A percentile compares a stretch with the other conserved stretches of the same genome.
These are phyloP conservation scores for Benitochromis conjunctus DNA, from an alignment of 2,113 vertebrate species.

Conservation along the genomic window DNA sequence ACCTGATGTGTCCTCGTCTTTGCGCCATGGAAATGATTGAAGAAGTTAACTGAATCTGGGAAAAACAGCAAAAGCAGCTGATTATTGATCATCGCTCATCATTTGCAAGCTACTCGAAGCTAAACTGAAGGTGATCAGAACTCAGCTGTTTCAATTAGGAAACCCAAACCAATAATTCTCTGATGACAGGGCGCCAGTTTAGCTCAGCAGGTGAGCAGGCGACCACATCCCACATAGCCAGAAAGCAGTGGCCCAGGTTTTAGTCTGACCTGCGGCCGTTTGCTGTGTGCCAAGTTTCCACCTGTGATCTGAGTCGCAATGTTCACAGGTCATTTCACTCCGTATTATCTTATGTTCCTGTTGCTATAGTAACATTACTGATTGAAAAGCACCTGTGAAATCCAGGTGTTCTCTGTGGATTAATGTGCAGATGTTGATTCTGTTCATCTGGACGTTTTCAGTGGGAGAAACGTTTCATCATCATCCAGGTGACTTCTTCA, in stretches of 20 bases:
- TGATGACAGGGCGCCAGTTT: neutral
- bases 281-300: neutral
- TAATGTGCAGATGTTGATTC: neutral
- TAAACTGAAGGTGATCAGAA: neutral
- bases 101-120: neutral
- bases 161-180: neutral
- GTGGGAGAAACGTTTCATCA: neutral
- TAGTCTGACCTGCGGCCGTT: neutral
- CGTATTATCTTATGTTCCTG: neutral
- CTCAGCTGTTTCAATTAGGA: neutral
- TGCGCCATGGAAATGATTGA: slow-evolving; percentile 67
- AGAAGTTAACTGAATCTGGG: neutral
- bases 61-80: neutral
- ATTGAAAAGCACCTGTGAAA: neutral
- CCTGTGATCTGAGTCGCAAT: neutral
- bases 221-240: neutral
- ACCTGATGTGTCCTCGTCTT: slow-evolving; percentile 76
- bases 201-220: neutral
- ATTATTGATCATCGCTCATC: neutral
- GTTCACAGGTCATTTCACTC: neutral
- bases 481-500: neutral
- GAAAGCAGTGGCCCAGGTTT: neutral
- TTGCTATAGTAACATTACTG: neutral
- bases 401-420: neutral
- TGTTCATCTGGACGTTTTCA: neutral